Percentiles rank a stretch among this genome's conserved stretches.
Conservation (phyloP, 2,113 vertebrate species). For the Polypterus senegalus region DNA sequence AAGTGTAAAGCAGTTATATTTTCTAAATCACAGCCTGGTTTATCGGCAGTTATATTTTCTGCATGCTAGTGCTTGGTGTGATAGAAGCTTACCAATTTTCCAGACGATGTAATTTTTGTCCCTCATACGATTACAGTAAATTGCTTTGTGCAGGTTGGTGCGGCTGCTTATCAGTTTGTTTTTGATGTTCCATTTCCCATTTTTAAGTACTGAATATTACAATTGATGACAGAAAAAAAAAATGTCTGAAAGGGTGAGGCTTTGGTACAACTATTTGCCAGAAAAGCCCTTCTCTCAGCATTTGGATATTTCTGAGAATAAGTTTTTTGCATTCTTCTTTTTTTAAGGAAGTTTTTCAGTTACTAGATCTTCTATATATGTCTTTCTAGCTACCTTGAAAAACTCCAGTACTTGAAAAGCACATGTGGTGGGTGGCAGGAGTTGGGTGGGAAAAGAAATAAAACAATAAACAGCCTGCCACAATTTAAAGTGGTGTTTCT, state of each 20-base stretch:
- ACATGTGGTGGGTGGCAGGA: no score
- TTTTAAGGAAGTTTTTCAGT: background rate
- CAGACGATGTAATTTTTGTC: slow-evolving; percentile 40
- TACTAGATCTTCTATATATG: background rate
- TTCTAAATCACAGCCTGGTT: slow-evolving; percentile 22
- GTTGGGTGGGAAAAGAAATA: no score
- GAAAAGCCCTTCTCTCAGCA: no score
- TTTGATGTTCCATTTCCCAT: slow-evolving; percentile 33
- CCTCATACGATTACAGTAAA: slow-evolving; percentile 40
- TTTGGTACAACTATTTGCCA: no score
- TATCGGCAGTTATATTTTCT: slow-evolving; percentile 26
- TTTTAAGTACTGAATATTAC: slow-evolving; percentile 24
- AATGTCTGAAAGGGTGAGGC: slow-evolving; percentile 5
- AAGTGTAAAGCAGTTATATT: slow-evolving; percentile 7
- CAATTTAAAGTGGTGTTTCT: no score
- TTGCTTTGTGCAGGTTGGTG: slow-evolving; percentile 37
- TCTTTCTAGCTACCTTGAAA: background rate
- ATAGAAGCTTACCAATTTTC: slow-evolving; percentile 24
- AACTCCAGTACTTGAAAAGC: no score
- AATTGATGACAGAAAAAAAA: slow-evolving; percentile 26
- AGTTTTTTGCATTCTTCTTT: no score
- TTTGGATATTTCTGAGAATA: no score
- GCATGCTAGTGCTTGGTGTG: slow-evolving; percentile 23
- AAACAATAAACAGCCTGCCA: no score
- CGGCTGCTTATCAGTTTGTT: slow-evolving; percentile 34